A percentile compares a stretch with the other conserved stretches of the same genome.
phyloP scores from a whole-genome alignment of 2,888 invertebrate species.

The Chelonus formosanus region DNA sequence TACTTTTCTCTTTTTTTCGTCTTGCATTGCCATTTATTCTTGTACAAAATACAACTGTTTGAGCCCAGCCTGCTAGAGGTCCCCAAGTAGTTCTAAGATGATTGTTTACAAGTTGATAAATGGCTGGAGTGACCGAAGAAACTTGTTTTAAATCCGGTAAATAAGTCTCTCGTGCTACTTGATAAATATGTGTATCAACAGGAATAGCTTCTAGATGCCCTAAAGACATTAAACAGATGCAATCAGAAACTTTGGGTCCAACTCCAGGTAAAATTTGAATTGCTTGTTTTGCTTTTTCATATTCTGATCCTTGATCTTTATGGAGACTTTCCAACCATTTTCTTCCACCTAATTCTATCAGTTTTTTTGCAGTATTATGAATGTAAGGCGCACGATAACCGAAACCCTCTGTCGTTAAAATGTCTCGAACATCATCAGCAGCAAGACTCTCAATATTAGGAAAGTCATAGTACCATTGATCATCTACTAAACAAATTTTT shows the following conservation, averaged over 20 bases:
- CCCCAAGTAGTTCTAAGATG: slow-evolving; percentile 85
- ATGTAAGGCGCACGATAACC: slow-evolving; percentile 92
- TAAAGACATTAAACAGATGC: slow-evolving; percentile 96
- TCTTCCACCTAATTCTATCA: slow-evolving; percentile 75
- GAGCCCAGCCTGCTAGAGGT: slow-evolving; percentile 92
- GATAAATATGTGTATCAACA: slow-evolving; percentile 95
- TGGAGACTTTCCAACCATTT: slow-evolving; percentile 77
- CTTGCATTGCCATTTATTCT: slow-evolving; percentile 51
- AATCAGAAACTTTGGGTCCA: slow-evolving; percentile 97
- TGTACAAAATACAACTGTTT: slow-evolving; percentile 75
- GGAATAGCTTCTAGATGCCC: slow-evolving; percentile 89
- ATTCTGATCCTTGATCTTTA: slow-evolving; percentile 69
- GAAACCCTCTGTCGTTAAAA: slow-evolving; percentile 79
- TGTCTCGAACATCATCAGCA: slow-evolving; percentile 71
- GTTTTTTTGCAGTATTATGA: slow-evolving; percentile 75
- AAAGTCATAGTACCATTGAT: slow-evolving; percentile 77
- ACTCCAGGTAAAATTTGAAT: slow-evolving; percentile 86
- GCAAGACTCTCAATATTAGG: slow-evolving; percentile 77
- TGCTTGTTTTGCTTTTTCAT: slow-evolving; percentile 76
- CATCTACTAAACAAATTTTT: slow-evolving; percentile 75
- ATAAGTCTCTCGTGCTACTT: slow-evolving; percentile 85
- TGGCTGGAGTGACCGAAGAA: slow-evolving; percentile 82
- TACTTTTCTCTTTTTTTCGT: not conserved
- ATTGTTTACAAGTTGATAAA: slow-evolving; percentile 87
- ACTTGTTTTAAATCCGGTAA: slow-evolving; percentile 77